Percentiles rank a stretch among this genome's conserved stretches.
These are phyloP conservation scores for Apostichopus californicus DNA, from an alignment of 35 echinoderm and acorn worm species.

Conservation along the genomic window DNA sequence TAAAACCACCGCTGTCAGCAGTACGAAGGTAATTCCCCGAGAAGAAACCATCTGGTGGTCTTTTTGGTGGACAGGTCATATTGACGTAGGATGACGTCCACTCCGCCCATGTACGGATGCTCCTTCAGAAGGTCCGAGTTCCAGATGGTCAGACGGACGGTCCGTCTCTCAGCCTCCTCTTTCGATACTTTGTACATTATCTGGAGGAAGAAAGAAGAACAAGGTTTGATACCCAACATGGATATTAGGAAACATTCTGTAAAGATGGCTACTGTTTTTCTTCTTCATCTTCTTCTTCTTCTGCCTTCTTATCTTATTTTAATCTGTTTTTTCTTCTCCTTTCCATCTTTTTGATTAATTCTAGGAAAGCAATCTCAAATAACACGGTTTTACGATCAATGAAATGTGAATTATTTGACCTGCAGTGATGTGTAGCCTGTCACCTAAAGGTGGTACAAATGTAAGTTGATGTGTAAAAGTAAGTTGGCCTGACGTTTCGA, in stretches of 20 bases:
- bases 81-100: slow-evolving; percentile 68
- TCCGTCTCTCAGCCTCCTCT: slow-evolving; percentile 64
- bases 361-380: no score
- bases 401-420: no score
- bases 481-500: no score
- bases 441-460: no score
- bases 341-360: no score
- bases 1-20: slow-evolving; percentile 1
- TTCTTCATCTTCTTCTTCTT: neutral
- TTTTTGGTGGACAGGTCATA: slow-evolving; percentile 74
- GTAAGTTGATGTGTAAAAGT: no score
- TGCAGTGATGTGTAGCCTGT: no score
- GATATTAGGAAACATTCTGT: no score
- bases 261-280: no score
- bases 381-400: no score
- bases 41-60: slow-evolving; percentile 73
- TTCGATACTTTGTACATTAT: slow-evolving; percentile 70
- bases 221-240: neutral
- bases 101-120: slow-evolving; percentile 85
- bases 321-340: no score
- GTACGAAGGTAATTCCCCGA: slow-evolving; percentile 63
- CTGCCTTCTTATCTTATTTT: neutral
- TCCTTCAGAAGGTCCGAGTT: slow-evolving; percentile 92
- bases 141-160: slow-evolving; percentile 85
- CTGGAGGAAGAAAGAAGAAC: slow-evolving; percentile 43